Evolutionary conservation across 2,797 vertebrate genomes (phyloP), one percentile per base, ranked within the genome.

Genomic region (Myiotriccus ornatus): DNA sequence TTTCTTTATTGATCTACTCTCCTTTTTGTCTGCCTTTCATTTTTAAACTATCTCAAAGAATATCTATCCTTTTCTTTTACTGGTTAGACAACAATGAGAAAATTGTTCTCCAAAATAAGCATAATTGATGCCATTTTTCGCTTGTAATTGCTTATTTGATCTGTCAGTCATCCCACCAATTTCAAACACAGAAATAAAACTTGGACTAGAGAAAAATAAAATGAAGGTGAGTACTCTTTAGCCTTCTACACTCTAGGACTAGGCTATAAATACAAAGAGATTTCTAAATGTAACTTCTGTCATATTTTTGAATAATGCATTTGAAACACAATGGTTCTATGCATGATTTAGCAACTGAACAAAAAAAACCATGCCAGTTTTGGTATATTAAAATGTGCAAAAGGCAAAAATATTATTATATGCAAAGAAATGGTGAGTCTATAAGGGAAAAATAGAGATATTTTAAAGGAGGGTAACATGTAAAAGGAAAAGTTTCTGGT

Each of bases 1-100:
- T 94, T 92, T 95, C 70, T 90, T 81, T 87, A 90, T 95, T 94
- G 92, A 94, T 94, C 84, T 93, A 13, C 52, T 82, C 16, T 46
- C 59, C 79, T 89, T 70, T 87, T 90, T 90, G 52, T 90, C 78
- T 88, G 41, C 19, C 55, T 96, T 95, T 75, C 75, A 43, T 84
- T 93, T 94, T 85, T 83, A 89, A 87, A 41, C 46, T 68, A 76
- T 74, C 78, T 89, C 55, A 83, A 83, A 80, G 64, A 68, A 46
- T 83, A 90, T 77, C 78, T 89, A 67, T 57, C 28, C 30, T 22
- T 87, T 89, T 87, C 52, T 89, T 90, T 74, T 87, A 64, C 35
- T 92, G 64, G 41, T 94, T 87, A 83, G 71, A 63, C 64, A 93
- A 91, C 80, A 97, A 77, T 70, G 68, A 90, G 81, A 85, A 87